Evolutionary conservation across 2,113 vertebrate species (phyloP).

Genomic region (Heteronetta atricapilla): DNA sequence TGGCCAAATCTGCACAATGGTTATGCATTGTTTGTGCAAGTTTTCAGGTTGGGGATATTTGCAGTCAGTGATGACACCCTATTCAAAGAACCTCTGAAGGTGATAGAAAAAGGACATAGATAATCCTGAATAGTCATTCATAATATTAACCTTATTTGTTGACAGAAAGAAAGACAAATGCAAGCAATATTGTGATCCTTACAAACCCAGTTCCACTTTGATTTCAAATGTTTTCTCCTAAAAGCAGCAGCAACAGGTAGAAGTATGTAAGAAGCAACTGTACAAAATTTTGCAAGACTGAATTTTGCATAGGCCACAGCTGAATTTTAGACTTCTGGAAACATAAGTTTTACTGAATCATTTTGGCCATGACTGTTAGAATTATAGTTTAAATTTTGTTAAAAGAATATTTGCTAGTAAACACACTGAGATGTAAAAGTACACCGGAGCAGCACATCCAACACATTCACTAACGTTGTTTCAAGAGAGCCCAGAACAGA

Average conservation of each 20-base stretch:
- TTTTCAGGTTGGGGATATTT: background rate
- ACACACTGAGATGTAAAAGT: background rate
- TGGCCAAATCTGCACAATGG: background rate
- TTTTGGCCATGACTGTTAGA: background rate
- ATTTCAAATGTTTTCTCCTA: background rate
- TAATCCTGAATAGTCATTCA: background rate
- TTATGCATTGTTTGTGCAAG: background rate
- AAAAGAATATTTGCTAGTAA: background rate
- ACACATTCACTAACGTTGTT: slow-evolving; percentile 5
- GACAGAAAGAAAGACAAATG: background rate
- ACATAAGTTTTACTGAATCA: background rate
- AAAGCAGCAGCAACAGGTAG: background rate
- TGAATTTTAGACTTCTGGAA: background rate
- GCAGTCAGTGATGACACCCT: background rate
- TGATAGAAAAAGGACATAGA: background rate
- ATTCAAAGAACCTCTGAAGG: background rate
- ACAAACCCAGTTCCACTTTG: background rate
- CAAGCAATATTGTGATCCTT: background rate
- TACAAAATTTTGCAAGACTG: background rate
- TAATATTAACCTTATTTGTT: background rate
- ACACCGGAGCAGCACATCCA: background rate
- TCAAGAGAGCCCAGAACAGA: background rate
- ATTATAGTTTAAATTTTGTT: background rate
- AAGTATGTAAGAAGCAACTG: background rate
- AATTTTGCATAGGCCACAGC: background rate